A percentile compares a stretch with the other conserved stretches of the same genome.
Evolutionary conservation across 2,888 invertebrate genomes (phyloP).

Genomic region (Neoaliturus tenellus): DNA sequence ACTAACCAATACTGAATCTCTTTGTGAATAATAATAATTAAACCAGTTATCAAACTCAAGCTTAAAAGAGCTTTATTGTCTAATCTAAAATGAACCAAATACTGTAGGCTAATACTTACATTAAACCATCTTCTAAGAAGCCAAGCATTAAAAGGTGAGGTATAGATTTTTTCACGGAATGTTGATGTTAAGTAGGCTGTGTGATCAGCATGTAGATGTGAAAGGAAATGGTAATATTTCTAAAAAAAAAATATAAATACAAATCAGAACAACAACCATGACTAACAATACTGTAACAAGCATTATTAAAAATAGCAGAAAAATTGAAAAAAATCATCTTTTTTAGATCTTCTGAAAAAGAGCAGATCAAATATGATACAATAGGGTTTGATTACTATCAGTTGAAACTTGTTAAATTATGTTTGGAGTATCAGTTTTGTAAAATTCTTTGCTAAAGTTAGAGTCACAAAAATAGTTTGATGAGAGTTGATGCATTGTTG

Average conservation of each 20-base stretch:
- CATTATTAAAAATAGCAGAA: too few species aligned
- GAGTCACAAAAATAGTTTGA: too few species aligned
- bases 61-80: not conserved
- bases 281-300: too few species aligned
- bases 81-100: not conserved
- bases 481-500: too few species aligned
- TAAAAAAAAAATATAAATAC: conserved; percentile 71
- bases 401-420: too few species aligned
- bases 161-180: conserved; percentile 35
- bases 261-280: not conserved
- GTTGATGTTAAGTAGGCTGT: conserved; percentile 17
- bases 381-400: too few species aligned
- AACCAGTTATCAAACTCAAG: not conserved
- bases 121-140: conserved; percentile 34
- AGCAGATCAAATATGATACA: too few species aligned
- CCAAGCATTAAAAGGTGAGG: conserved; percentile 56
- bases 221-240: conserved; percentile 61
- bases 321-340: too few species aligned
- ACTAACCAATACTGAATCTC: not conserved
- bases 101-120: conserved; percentile 3
- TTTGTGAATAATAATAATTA: not conserved
- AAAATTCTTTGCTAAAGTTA: too few species aligned
- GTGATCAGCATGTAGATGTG: conserved; percentile 50
- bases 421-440: too few species aligned
- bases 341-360: too few species aligned